Evolutionary conservation across 2,113 vertebrate species (phyloP).

Genomic region (Anguilla japonica): DNA sequence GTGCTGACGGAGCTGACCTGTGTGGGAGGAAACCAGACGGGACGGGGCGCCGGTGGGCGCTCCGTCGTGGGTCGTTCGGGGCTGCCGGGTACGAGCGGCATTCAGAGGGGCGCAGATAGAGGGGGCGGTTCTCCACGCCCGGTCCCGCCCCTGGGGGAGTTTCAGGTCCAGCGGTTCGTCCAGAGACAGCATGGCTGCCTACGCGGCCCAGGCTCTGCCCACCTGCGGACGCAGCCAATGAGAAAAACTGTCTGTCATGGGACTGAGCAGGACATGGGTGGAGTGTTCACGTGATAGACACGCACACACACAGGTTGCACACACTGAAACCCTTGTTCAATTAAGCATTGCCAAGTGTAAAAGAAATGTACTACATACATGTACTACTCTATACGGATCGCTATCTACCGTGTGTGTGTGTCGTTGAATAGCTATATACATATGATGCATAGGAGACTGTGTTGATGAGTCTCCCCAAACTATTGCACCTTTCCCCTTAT

Average conservation of each 20-base stretch:
- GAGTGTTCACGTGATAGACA: no score
- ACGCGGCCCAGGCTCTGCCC: slow-evolving; percentile 40
- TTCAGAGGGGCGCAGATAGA: slow-evolving; percentile 52
- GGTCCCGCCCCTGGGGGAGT: slow-evolving; percentile 80
- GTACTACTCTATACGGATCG: no score
- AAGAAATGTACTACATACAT: no score
- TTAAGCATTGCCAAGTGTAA: no score
- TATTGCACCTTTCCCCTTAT: no score
- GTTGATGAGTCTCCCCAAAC: no score
- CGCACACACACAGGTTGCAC: no score
- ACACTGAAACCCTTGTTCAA: no score
- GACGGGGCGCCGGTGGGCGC: slow-evolving; percentile 71
- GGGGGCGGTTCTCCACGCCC: slow-evolving; percentile 51
- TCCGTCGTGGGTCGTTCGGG: slow-evolving; percentile 73
- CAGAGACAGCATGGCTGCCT: slow-evolving; percentile 84
- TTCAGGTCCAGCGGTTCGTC: slow-evolving; percentile 97
- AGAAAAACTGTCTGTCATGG: slow-evolving; percentile 25
- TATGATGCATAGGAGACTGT: no score
- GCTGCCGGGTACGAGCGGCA: slow-evolving; percentile 66
- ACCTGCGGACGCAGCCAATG: slow-evolving; percentile 56
- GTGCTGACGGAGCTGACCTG: slow-evolving; percentile 65
- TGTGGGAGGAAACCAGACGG: slow-evolving; percentile 68
- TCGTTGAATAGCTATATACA: no score
- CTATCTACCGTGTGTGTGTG: no score
- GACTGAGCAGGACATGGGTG: background rate